A percentile compares a stretch with the other conserved stretches of the same genome.
Evolutionary conservation across 2,113 vertebrate species (phyloP).

Genomic region (Xiphophorus couchianus): DNA sequence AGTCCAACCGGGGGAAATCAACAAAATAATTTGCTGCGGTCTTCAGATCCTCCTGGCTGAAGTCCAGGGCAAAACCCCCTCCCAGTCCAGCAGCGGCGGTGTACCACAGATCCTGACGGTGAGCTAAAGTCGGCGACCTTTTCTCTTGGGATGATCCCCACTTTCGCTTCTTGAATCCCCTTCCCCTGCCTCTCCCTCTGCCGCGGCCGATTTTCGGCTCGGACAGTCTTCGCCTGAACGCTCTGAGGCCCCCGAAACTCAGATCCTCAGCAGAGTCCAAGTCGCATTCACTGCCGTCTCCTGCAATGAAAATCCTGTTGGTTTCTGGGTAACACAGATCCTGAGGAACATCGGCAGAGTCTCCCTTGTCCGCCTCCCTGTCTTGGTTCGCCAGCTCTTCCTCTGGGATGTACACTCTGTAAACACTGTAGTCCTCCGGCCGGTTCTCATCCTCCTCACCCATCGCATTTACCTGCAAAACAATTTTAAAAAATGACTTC

Average conservation of each 20-base stretch:
- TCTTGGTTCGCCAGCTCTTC: slow-evolving; percentile 68
- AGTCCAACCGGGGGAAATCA: slow-evolving; percentile 64
- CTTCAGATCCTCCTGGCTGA: slow-evolving; percentile 67
- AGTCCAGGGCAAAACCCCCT: slow-evolving; percentile 67
- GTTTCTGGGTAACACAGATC: slow-evolving; percentile 48
- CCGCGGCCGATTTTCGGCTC: slow-evolving; percentile 62
- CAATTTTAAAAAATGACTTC: not conserved
- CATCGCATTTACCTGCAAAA: slow-evolving; percentile 66
- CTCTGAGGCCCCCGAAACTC: slow-evolving; percentile 31
- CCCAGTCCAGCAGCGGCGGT: slow-evolving; percentile 69
- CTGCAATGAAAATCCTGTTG: slow-evolving; percentile 44
- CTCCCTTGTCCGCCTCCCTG: slow-evolving; percentile 44
- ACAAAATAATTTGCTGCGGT: slow-evolving; percentile 54
- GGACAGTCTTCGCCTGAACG: slow-evolving; percentile 53
- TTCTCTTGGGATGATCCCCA: slow-evolving; percentile 69
- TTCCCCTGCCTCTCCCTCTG: slow-evolving; percentile 64
- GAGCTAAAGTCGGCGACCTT: slow-evolving; percentile 41
- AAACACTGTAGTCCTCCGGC: slow-evolving; percentile 73
- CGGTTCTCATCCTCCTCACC: slow-evolving; percentile 76
- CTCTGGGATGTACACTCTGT: slow-evolving; percentile 82
- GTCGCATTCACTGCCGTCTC: slow-evolving; percentile 48
- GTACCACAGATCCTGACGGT: slow-evolving; percentile 75
- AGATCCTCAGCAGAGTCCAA: slow-evolving; percentile 40
- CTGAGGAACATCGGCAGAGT: slow-evolving; percentile 36
- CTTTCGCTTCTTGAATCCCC: slow-evolving; percentile 76